Evolutionary conservation across 2,888 invertebrate species (phyloP).

Genomic region (Meteorus cinctellus): DNA sequence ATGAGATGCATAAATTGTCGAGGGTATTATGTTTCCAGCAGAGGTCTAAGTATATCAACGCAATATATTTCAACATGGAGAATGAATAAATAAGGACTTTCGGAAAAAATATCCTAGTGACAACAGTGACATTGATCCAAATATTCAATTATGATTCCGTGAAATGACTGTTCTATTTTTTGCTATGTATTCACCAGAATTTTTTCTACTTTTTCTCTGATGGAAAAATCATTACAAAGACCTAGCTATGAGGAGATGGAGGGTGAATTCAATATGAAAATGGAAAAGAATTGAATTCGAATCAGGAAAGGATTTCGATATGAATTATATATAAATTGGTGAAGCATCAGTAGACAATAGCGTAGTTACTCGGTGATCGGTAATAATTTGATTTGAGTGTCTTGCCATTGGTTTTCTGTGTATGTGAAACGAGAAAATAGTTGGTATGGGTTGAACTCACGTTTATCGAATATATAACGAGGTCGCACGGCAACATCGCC

Average conservation of each 20-base stretch:
- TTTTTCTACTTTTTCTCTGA: background rate
- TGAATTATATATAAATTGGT: background rate
- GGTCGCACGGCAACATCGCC: background rate
- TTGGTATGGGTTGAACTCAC: background rate
- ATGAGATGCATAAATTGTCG: background rate
- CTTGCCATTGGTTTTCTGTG: background rate
- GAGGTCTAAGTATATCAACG: background rate
- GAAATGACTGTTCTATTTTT: background rate
- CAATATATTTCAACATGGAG: background rate
- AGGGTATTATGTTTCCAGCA: background rate
- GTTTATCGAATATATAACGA: conserved; percentile 24
- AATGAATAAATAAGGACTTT: background rate
- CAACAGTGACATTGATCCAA: background rate
- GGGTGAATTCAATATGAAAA: no score
- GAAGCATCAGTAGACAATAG: background rate
- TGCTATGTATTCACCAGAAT: no score
- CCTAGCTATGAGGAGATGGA: no score
- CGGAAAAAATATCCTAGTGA: background rate
- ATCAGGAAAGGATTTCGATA: no score
- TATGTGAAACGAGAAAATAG: background rate
- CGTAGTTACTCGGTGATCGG: background rate
- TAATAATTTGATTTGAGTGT: conserved; percentile 26
- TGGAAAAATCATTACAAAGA: no score
- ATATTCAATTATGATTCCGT: background rate
- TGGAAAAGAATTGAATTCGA: no score